phyloP scores from a whole-genome alignment of 1,140 invertebrate genomes.

The Popillia japonica region DNA sequence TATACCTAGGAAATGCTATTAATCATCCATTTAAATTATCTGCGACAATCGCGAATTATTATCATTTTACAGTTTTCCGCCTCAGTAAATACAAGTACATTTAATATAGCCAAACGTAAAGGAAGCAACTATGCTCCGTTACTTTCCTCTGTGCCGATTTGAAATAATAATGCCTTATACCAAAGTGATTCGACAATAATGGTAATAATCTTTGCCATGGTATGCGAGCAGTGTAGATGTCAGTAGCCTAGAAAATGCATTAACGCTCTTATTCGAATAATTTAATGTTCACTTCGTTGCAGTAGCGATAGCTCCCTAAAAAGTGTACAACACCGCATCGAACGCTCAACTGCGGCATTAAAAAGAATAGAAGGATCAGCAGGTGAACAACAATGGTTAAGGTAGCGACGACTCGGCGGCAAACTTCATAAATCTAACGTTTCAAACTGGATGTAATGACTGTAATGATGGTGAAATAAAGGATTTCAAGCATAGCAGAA shows the following conservation, averaged over 20 bases:
- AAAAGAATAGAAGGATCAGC: not conserved
- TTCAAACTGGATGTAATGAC: not conserved
- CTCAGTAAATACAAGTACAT: conserved; percentile 15
- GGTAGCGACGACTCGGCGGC: not conserved
- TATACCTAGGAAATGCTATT: not conserved
- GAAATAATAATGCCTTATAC: conserved; percentile 16
- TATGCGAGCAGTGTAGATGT: not conserved
- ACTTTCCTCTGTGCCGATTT: conserved; percentile 12
- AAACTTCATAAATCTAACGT: not conserved
- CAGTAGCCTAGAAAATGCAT: conserved; percentile 28
- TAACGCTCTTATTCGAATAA: conserved; percentile 14
- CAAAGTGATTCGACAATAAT: conserved; percentile 24
- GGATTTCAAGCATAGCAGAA: not conserved
- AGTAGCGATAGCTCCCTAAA: not conserved
- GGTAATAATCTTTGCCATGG: conserved; percentile 20
- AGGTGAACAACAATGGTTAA: not conserved
- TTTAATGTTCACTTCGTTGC: conserved; percentile 5
- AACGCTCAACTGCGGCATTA: not conserved
- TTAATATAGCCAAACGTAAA: conserved; percentile 10
- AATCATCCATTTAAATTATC: conserved; percentile 26
- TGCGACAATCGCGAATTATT: conserved; percentile 17
- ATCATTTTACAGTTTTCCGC: conserved; percentile 27
- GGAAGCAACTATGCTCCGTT: conserved; percentile 11
- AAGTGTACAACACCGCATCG: not conserved
- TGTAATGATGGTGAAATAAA: not conserved